Base-by-base conservation (phyloP, 2,113 vertebrate genomes). In the Hystrix cristata region DNA sequence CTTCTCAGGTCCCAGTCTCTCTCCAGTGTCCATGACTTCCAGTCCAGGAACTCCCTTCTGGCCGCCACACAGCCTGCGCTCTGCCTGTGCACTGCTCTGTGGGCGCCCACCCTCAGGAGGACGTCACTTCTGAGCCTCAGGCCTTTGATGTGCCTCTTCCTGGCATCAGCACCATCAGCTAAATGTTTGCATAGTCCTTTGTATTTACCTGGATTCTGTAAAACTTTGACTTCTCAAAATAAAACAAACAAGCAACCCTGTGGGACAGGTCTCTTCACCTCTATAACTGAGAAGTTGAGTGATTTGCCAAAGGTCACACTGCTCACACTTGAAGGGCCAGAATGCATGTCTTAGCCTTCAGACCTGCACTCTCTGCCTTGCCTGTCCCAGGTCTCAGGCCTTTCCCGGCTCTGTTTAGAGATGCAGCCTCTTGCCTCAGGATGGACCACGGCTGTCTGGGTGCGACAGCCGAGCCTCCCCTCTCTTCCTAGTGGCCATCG, bases 321-420 rank as follows among this genome's bases (percentile, higher is more conserved):
- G 59, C n/a, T 29, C 2, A 38, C 7, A 38, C 4, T 11, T 0
- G 0, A 21, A 3, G 51, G 15, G 43, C 43, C 4, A 7, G 59
- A 53, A 59, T 55, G 31, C 31, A 59, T 23, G 16, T 64, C 57
- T 6, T 80, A 23, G 38, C n/a, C 82, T 21, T 62, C 46, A 55
- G 46, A 0, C 0, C 62, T 25, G 48, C 46, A 48, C 2, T 7
- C 60, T 48, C 13, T 14, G 7, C 72, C 72, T 76, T 7, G 8
- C 11, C 13, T 29, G 72, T 13, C 4, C 38, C 43, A 21, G 46
- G 25, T 5, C 3, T 38, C 7, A 15, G 13, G 43, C n/a, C 31
- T n/a, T 46, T 29, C 74, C 59, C 31, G 38, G 18, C 78, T 18
- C 5, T 3, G 6, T 14, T 34, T 23, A 25, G 38, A 16, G 5